phyloP scores from a whole-genome alignment of 2,797 vertebrate species.

The Sebastes elongatus region DNA sequence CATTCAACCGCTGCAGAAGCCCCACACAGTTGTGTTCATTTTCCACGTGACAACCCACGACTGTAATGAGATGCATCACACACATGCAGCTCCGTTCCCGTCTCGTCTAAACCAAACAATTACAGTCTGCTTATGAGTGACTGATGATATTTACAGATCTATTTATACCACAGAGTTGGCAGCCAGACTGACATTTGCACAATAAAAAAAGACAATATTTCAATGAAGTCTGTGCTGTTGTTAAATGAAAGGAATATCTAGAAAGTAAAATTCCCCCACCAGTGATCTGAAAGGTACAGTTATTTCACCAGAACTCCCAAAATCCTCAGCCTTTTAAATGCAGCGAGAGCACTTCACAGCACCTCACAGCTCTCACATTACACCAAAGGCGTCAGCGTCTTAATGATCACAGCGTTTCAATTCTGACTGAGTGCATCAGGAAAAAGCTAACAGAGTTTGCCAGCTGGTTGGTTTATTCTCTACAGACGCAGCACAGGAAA shows the following conservation, averaged over 20 bases:
- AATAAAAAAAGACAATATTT: neutral
- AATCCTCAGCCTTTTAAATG: constrained; percentile 22
- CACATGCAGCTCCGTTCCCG: constrained; percentile 1
- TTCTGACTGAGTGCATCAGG: constrained; percentile 40
- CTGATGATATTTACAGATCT: constrained; percentile 58
- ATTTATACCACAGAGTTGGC: constrained; percentile 33
- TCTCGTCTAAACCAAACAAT: constrained; percentile 31
- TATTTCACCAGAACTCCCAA: constrained; percentile 2
- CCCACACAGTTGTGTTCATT: neutral
- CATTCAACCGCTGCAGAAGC: neutral
- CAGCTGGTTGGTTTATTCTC: constrained; percentile 57
- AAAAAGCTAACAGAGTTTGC: constrained; percentile 39
- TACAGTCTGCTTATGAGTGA: constrained; percentile 35
- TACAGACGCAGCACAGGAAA: constrained; percentile 23
- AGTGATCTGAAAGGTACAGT: constrained; percentile 12
- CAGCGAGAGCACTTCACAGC: constrained; percentile 37
- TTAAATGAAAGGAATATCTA: constrained; percentile 2
- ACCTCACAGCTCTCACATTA: constrained; percentile 40
- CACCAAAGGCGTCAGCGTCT: constrained; percentile 33
- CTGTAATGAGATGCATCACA: constrained; percentile 41
- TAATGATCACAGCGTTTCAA: constrained; percentile 55
- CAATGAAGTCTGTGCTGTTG: neutral
- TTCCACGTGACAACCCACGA: constrained; percentile 25
- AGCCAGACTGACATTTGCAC: constrained; percentile 30
- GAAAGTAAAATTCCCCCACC: neutral